These are phyloP conservation scores for Andrena bucephala DNA, from an alignment of 2,888 invertebrate species.

Conservation along the genomic window DNA sequence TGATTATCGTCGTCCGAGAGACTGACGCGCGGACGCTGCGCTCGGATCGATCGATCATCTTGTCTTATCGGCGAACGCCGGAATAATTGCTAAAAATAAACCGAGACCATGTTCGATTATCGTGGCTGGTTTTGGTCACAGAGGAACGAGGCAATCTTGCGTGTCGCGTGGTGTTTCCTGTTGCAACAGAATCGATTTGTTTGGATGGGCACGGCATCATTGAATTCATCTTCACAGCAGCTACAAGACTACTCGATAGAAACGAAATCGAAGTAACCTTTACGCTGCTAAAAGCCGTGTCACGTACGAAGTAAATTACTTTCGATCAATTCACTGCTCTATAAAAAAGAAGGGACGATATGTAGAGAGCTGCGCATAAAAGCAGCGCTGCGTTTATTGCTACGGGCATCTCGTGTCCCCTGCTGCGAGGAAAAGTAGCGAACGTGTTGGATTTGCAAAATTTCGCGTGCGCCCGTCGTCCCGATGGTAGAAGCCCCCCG, in stretches of 20 bases:
- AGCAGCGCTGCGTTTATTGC: no score
- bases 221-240: background rate
- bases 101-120: constrained; percentile 47
- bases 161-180: constrained; percentile 31
- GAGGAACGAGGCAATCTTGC: constrained; percentile 29
- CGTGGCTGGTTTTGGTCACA: constrained; percentile 20
- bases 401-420: no score
- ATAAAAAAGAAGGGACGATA: no score
- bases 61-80: constrained; percentile 43
- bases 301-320: no score
- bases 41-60: constrained; percentile 60
- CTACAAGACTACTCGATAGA: background rate
- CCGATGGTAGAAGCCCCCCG: constrained; percentile 55
- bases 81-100: constrained; percentile 57
- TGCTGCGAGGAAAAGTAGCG: background rate
- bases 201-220: background rate
- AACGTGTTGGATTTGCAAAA: constrained; percentile 80
- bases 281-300: no score
- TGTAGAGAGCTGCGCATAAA: no score
- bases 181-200: constrained; percentile 6
- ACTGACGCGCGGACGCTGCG: constrained; percentile 46
- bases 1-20: constrained; percentile 51
- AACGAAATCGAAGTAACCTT: no score
- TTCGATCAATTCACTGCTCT: no score
- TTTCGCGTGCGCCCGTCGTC: constrained; percentile 63